Base-by-base conservation (phyloP, 2,797 vertebrate genomes). In the Enteromius fasciolatus region DNA sequence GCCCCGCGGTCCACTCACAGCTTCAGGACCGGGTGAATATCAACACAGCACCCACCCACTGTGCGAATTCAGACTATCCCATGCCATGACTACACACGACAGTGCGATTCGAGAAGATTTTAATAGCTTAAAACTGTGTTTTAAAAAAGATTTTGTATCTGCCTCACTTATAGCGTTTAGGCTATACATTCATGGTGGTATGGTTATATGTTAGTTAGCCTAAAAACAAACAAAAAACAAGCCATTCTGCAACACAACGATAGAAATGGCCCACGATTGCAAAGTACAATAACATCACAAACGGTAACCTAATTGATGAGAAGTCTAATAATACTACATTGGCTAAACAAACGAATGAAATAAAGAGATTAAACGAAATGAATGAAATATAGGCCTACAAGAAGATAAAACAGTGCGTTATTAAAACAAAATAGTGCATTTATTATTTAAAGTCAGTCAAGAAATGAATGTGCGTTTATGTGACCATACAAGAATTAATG, bases 1-100 rank as follows among this genome's bases (percentile, higher is more conserved):
- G 90, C 87, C 88, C 89, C 78, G 33, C 82, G 87, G 89, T 75
- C 83, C 57, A 69, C 76, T 59, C 68, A 64, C 76, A 54, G 61
- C 69, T 78, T 61, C 14, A 67, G 44, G 74, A 72, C 61, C 48
- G 18, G 68, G 33, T 25, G 50, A 76, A 81, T 76, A 77, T 78
- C 61, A 80, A 46, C 57, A 67, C 31, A 25, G 12, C 59, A 72
- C 46, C 69, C 81, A 46, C 76, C 50, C 61, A 73, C 18, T 31
- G 73, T 31, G 80, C 44, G 33, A 18, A 57, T 28, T 67, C 23
- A 68, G 28, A 66, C n/a, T 59, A 17, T 25, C 3, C 12, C 52
- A 44, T 23, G n/a, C 10, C 9, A 25, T 12, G 31, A 39, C 14
- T 33, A 23, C 41, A 61, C 50, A 14, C 6, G 33, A 4, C 70